Conservation (phyloP, 1,140 invertebrate species). For the Hyles vespertilio region DNA sequence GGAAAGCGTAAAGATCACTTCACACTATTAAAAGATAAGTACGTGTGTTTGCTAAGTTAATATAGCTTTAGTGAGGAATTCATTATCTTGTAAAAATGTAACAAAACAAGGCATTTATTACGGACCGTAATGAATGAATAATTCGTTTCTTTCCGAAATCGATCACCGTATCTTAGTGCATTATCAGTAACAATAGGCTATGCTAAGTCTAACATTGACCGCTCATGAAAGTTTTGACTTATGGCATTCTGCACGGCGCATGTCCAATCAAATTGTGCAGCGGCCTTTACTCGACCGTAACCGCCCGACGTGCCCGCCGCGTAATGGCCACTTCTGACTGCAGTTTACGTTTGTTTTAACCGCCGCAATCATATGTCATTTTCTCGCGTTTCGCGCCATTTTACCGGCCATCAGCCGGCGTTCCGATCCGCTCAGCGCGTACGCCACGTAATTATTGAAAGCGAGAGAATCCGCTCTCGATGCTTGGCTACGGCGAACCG, state of each 20-base stretch:
- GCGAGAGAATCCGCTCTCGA: slow-evolving; percentile 41
- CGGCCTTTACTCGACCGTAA: slow-evolving; percentile 27
- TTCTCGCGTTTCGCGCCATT: slow-evolving; percentile 58
- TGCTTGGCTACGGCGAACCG: slow-evolving; percentile 21
- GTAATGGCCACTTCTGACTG: slow-evolving; percentile 38
- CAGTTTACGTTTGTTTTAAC: slow-evolving; percentile 60
- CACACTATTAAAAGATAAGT: too few species aligned
- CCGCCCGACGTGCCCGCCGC: slow-evolving; percentile 24
- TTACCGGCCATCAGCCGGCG: slow-evolving; percentile 39
- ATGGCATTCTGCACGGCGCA: slow-evolving; percentile 10
- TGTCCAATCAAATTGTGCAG: slow-evolving; percentile 25
- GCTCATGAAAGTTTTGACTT: slow-evolving; percentile 1
- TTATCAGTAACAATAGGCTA: too few species aligned
- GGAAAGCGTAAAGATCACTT: not conserved
- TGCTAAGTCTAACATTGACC: too few species aligned
- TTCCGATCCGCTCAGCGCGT: slow-evolving; percentile 27
- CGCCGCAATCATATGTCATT: slow-evolving; percentile 60
- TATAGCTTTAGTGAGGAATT: too few species aligned
- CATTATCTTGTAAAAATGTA: too few species aligned
- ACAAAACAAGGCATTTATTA: too few species aligned
- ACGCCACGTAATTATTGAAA: slow-evolving; percentile 47
- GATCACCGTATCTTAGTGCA: too few species aligned
- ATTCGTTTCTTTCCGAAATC: too few species aligned
- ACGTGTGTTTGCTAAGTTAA: too few species aligned
- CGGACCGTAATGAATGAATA: too few species aligned